Evolutionary conservation across 1,140 invertebrate species (phyloP).

Genomic region (Bombyx mori): DNA sequence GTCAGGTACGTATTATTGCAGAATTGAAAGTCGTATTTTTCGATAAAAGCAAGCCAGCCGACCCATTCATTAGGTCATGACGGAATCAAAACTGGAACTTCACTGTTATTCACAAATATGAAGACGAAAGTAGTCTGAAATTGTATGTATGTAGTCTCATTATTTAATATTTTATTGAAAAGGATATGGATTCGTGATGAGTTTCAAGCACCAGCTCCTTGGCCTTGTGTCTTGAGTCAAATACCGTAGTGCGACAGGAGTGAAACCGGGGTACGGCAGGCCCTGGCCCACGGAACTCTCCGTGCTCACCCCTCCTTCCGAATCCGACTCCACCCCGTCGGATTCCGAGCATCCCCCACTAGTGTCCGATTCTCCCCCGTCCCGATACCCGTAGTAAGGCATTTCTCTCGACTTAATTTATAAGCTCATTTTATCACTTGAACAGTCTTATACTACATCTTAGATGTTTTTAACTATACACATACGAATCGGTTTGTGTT

Average conservation of each 20-base stretch:
- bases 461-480: constrained; percentile 50
- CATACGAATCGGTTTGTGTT: constrained; percentile 47
- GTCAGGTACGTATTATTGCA: too few relatives aligned
- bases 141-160: too few relatives aligned
- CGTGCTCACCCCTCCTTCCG: constrained; percentile 71
- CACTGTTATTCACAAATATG: too few relatives aligned
- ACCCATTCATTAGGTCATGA: too few relatives aligned
- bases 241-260: constrained; percentile 84
- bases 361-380: constrained; percentile 49
- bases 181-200: constrained; percentile 99
- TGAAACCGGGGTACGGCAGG: constrained; percentile 91
- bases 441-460: constrained; percentile 54
- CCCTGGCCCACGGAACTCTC: constrained; percentile 75
- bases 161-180: constrained; percentile 71
- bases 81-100: too few relatives aligned
- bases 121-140: too few relatives aligned
- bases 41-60: too few relatives aligned
- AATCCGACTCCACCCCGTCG: constrained; percentile 73
- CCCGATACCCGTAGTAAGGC: constrained; percentile 69
- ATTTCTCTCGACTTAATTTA: constrained; percentile 59
- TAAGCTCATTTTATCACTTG: constrained; percentile 64
- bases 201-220: constrained; percentile 91
- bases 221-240: constrained; percentile 89
- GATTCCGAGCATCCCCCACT: constrained; percentile 61
- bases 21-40: too few relatives aligned